Evolutionary conservation across 2,113 vertebrate genomes (phyloP).

Genomic region (Empidonax alnorum): DNA sequence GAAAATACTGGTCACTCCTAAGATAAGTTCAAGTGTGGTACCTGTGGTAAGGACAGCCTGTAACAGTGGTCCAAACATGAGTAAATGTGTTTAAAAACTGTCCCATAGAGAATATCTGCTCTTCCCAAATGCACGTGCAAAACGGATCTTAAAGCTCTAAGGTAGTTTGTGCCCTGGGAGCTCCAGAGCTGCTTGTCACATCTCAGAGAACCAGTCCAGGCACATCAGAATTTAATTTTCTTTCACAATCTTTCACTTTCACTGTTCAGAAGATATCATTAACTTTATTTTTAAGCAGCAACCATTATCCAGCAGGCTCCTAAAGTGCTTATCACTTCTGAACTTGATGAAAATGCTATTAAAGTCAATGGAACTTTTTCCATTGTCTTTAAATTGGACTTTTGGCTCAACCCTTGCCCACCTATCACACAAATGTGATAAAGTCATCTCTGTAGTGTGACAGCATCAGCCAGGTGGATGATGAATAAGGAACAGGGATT

Average conservation of each 20-base stretch:
- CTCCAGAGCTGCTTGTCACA: neutral
- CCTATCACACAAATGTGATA: neutral
- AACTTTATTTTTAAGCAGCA: neutral
- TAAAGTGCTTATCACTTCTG: neutral
- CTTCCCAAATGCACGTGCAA: neutral
- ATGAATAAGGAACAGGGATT: neutral
- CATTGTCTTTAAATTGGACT: neutral
- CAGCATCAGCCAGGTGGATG: neutral
- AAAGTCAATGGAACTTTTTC: neutral
- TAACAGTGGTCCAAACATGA: neutral
- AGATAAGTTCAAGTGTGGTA: neutral
- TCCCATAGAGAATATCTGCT: neutral
- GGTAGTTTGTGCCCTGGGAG: fast-evolving
- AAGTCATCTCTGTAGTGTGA: neutral
- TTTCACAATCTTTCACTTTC: neutral
- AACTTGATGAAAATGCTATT: conserved; percentile 26
- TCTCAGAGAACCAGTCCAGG: neutral
- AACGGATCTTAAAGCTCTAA: neutral
- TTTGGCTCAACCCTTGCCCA: neutral
- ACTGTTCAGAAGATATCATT: neutral
- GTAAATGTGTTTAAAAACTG: neutral
- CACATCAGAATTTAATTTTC: conserved; percentile 1
- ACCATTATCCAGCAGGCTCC: neutral
- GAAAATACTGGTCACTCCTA: neutral
- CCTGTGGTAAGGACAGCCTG: neutral